Conservation (phyloP, 2,888 invertebrate genomes). For the Mystacides longicornis region DNA sequence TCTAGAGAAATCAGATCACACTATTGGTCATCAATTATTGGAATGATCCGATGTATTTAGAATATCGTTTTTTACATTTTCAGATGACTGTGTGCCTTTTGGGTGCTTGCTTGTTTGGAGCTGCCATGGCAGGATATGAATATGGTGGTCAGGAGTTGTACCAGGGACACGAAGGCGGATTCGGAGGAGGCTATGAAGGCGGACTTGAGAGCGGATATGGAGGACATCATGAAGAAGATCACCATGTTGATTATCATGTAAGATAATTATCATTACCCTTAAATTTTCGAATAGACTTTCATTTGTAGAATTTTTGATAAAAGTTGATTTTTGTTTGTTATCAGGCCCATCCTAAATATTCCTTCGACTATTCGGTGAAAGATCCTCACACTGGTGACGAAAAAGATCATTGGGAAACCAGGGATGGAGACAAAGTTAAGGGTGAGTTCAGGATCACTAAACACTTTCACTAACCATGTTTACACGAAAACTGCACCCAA, state of each 20-base stretch:
- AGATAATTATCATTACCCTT: constrained; percentile 29
- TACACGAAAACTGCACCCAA: too few species aligned
- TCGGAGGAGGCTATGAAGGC: constrained; percentile 24
- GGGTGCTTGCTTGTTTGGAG: constrained; percentile 4
- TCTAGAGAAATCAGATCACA: too few species aligned
- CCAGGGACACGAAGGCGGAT: constrained; percentile 32
- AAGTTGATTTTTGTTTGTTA: neutral
- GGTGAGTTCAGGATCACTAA: too few species aligned
- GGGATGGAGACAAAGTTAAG: constrained; percentile 56
- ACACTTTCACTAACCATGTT: too few species aligned
- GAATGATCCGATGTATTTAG: too few species aligned
- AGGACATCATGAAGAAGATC: constrained; percentile 33
- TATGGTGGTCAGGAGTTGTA: constrained; percentile 31
- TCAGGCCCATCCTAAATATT: constrained; percentile 40
- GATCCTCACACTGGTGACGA: constrained; percentile 54
- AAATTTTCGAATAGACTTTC: too few species aligned
- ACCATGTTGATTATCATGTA: constrained; percentile 44
- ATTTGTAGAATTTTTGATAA: neutral
- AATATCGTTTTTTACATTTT: neutral
- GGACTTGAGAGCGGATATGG: constrained; percentile 11
- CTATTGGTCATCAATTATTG: too few species aligned
- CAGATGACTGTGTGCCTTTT: constrained; percentile 7
- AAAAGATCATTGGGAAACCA: constrained; percentile 54
- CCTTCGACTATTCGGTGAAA: constrained; percentile 52
- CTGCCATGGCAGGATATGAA: constrained; percentile 33